Conservation (phyloP, 2,797 vertebrate genomes). For the Emydoidea blandingii region DNA sequence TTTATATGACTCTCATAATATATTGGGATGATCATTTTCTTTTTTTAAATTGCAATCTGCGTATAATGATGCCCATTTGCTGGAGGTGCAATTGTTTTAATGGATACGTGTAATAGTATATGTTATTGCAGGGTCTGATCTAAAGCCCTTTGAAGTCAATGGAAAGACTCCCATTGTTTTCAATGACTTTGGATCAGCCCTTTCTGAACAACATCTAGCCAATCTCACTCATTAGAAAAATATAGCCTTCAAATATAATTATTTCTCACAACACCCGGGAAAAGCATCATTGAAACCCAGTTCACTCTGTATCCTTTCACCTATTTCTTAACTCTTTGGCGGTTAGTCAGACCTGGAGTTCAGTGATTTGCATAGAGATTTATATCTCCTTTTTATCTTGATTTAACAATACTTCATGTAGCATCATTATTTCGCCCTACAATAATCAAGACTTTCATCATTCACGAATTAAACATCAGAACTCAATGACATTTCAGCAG, state of each 20-base stretch:
- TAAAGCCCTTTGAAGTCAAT: rapidly evolving
- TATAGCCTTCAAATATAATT: background rate
- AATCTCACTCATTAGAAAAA: background rate
- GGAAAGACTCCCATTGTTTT: background rate
- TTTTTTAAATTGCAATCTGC: background rate
- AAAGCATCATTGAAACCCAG: background rate
- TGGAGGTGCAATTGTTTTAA: background rate
- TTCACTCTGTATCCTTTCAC: background rate
- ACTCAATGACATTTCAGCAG: slow-evolving; percentile 18
- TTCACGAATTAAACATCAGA: slow-evolving; percentile 31
- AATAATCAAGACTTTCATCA: slow-evolving; percentile 30
- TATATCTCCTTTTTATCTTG: background rate
- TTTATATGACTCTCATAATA: background rate
- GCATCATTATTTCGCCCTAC: slow-evolving; percentile 5
- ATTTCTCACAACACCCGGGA: background rate
- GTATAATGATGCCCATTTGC: background rate
- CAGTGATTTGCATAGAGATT: background rate
- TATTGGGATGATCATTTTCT: background rate
- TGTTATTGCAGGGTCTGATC: background rate
- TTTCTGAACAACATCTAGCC: background rate
- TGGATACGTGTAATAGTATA: background rate
- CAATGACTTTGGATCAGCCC: background rate
- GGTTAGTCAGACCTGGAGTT: background rate
- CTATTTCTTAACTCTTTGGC: rapidly evolving
- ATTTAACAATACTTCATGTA: background rate